Base-by-base conservation (phyloP, 2,797 vertebrate genomes). In the Brachymystax lenok region DNA sequence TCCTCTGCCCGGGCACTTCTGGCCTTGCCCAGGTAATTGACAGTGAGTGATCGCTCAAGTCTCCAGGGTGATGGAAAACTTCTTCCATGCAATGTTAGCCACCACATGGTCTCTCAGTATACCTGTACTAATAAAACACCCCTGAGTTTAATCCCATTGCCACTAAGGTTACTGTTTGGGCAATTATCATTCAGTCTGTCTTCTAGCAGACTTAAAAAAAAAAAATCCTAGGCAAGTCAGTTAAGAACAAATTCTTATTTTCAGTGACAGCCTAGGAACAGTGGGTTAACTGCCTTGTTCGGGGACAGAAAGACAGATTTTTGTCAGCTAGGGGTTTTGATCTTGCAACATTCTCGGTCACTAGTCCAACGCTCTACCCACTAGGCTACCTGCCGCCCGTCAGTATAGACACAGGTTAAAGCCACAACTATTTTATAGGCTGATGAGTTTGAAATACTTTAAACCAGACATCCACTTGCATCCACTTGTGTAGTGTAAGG, bases 21-120 rank as follows among this genome's bases (percentile, higher is more conserved):
- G 76, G 69, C 79, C 75, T 78, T 52, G 54, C 78, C 72, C 74
- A 16, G 12, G 63, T 87, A 85, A 90, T 80, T 89, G 82, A 87
- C 78, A 78, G 70, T 59, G 81, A 87, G 82, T 76, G 75, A 87
- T 87, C 75, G 51, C 74, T 79, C 77, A 21, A 54, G 74, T 81
- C 68, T 83, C 82, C 75, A 3, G 33, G 79, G 66, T 77, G 80
- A 81, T 85, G 80, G 68, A 35, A 69, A 40, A 10, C 3, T 13
- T 3, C 24, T 56, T 69, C 30, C 50, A 5, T 46, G 6, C 5
- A 28, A 46, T 28, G 5, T 59, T 33, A 67, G 30, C 66, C 59
- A 12, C 10, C 40, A 21, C 21, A 24, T 21, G 2, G n/a, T 8
- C 59, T 17, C 64, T 67, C 30, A 33, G 30, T 16, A 14, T 33